Evolutionary conservation across 2,888 invertebrate genomes (phyloP).

Genomic region (Ferrisia virgata): DNA sequence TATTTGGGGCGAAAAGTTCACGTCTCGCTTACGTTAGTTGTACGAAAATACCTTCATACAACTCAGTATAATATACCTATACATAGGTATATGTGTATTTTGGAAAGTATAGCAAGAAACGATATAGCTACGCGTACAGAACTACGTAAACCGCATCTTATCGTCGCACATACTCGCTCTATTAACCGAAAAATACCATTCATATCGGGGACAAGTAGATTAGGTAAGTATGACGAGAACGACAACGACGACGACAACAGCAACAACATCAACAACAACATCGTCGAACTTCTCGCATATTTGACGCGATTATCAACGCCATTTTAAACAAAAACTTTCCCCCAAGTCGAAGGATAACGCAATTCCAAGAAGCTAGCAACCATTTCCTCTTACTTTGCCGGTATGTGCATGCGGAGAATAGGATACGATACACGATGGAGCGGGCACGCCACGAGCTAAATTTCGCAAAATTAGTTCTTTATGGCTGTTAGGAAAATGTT

Average conservation of each 20-base stretch:
- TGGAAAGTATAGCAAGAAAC: background rate
- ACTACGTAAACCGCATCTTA: background rate
- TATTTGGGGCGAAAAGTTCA: background rate
- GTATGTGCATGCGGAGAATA: background rate
- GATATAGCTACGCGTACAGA: background rate
- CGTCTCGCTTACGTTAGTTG: no score
- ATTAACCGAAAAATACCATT: background rate
- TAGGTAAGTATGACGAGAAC: no score
- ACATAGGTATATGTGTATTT: background rate
- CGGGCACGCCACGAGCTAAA: background rate
- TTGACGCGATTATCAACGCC: constrained; percentile 8
- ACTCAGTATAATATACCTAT: background rate
- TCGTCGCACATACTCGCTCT: background rate
- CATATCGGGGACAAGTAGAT: background rate
- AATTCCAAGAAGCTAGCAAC: background rate
- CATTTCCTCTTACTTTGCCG: no score
- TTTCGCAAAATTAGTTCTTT: background rate
- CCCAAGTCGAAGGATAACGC: background rate
- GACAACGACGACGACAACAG: background rate
- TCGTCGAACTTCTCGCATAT: constrained; percentile 8
- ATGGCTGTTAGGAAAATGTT: background rate
- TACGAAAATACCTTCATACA: no score
- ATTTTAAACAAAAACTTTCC: background rate
- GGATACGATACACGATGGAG: background rate
- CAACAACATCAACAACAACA: background rate